These are phyloP conservation scores for Oryzias sinensis DNA, from an alignment of 2,797 vertebrate genomes.

Conservation along the genomic window DNA sequence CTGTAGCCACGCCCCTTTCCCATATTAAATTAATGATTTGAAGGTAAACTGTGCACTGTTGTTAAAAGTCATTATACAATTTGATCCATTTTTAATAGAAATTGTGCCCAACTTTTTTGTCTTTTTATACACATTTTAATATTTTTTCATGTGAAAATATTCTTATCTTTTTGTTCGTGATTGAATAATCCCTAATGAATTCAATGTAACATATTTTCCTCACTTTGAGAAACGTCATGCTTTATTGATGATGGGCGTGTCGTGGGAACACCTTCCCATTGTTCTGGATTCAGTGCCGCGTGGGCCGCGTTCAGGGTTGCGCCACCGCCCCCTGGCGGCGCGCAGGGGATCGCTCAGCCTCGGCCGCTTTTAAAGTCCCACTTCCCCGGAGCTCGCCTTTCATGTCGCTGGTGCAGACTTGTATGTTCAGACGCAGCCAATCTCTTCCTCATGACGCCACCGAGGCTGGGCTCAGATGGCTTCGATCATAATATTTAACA, in stretches of 20 bases:
- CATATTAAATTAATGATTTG: too few relatives aligned
- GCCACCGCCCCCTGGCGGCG: conserved; percentile 79
- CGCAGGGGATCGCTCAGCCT: conserved; percentile 66
- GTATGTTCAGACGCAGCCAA: conserved; percentile 83
- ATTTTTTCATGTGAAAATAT: too few relatives aligned
- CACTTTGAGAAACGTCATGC: conserved; percentile 1
- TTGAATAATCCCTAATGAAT: too few relatives aligned
- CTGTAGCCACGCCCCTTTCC: too few relatives aligned
- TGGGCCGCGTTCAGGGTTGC: conserved; percentile 8
- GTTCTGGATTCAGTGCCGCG: conserved; percentile 1
- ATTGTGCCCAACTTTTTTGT: too few relatives aligned
- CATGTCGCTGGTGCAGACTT: conserved; percentile 79
- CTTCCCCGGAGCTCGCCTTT: conserved; percentile 72
- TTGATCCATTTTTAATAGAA: too few relatives aligned
- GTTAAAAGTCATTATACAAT: too few relatives aligned
- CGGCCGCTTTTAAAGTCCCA: conserved; percentile 28
- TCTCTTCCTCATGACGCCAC: conserved; percentile 90
- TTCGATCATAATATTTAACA: conserved; percentile 89
- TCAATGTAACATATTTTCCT: not conserved
- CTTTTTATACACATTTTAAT: too few relatives aligned
- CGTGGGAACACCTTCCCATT: not conserved
- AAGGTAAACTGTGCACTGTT: too few relatives aligned
- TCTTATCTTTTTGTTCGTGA: too few relatives aligned
- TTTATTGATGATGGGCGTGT: not conserved
- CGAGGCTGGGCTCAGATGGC: conserved; percentile 84